These are phyloP conservation scores for Drosophila dives DNA, from an alignment of 2,888 invertebrate genomes.

Conservation along the genomic window DNA sequence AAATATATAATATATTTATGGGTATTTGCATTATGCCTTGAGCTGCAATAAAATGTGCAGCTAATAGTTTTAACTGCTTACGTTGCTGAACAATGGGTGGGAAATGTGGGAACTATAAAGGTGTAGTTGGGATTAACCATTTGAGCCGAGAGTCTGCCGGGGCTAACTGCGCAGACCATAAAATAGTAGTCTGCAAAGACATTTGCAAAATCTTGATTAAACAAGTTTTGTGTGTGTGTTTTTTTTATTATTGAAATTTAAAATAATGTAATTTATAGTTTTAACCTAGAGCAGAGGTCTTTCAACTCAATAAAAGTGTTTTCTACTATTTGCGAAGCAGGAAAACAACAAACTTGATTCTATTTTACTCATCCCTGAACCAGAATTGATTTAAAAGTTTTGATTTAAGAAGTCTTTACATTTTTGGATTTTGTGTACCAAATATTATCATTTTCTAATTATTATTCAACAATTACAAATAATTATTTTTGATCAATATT, in stretches of 20 bases:
- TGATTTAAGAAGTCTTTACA: neutral
- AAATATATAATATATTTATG: slow-evolving; percentile 5
- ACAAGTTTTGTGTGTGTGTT: neutral
- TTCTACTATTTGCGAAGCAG: neutral
- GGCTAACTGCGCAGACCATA: neutral
- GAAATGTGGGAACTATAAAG: slow-evolving; percentile 16
- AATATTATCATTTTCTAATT: neutral
- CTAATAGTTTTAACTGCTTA: slow-evolving; percentile 7
- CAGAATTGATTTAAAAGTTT: neutral
- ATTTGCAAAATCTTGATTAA: neutral
- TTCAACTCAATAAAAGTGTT: neutral
- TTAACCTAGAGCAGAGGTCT: neutral
- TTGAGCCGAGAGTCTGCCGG: neutral
- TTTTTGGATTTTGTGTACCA: neutral
- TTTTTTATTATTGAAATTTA: neutral
- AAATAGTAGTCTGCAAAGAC: neutral
- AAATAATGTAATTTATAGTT: neutral
- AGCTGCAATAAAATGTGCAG: slow-evolving; percentile 18
- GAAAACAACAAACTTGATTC: neutral
- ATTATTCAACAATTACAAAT: neutral
- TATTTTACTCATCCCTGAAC: neutral
- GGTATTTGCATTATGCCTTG: slow-evolving; percentile 29
- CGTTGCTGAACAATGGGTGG: slow-evolving; percentile 12
- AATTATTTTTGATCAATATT: neutral
- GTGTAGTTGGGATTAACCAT: neutral